Percentiles rank a stretch among this genome's conserved stretches.
phyloP scores from a whole-genome alignment of 2,888 invertebrate genomes.

The Stramonita haemastoma region DNA sequence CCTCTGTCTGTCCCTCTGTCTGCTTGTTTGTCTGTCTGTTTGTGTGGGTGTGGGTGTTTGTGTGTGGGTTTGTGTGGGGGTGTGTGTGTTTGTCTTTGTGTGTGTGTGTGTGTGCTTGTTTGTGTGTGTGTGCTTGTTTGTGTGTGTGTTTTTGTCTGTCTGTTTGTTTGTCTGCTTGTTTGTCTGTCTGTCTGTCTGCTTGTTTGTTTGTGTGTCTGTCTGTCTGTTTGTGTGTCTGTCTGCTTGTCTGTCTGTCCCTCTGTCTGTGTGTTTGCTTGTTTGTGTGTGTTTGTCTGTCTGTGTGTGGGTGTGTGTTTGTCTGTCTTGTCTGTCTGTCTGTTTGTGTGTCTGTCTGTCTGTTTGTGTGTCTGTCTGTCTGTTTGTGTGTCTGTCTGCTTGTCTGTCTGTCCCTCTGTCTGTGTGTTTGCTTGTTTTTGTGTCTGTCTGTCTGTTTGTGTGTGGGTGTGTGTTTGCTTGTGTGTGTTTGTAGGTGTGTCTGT shows the following conservation, averaged over 20 bases:
- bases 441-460: no score
- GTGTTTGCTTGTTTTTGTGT: no score
- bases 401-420: no score
- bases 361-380: conserved; percentile 3
- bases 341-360: conserved; percentile 2
- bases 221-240: no score
- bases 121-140: not conserved
- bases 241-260: no score
- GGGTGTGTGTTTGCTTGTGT: no score
- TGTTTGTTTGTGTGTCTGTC: no score
- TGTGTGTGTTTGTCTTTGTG: not conserved
- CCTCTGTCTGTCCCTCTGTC: not conserved
- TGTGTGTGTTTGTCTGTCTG: not conserved
- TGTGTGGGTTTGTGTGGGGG: not conserved
- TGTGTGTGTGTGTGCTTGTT: not conserved
- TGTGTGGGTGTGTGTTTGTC: not conserved
- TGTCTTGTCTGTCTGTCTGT: not conserved
- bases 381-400: not conserved
- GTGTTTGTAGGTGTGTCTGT: no score
- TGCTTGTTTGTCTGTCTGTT: not conserved
- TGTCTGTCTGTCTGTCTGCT: no score
- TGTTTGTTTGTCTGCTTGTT: no score
- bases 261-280: not conserved
- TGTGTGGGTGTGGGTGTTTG: conserved; percentile 11
- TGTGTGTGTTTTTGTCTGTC: no score